These are phyloP conservation scores for Cichladusa arquata DNA, from an alignment of 2,113 vertebrate genomes.

Conservation along the genomic window DNA sequence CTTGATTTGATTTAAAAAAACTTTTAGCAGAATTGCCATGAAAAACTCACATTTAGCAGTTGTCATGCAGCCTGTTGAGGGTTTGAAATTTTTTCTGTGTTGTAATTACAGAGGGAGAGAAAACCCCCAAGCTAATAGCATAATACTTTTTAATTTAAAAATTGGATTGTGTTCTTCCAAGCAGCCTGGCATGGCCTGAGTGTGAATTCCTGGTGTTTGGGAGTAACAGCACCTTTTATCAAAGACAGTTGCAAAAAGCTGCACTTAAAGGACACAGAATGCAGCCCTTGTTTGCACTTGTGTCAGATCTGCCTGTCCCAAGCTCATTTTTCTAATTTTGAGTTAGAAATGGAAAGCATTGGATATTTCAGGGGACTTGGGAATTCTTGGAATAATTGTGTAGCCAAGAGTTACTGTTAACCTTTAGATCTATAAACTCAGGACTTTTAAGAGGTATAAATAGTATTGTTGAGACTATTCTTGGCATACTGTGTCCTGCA, in stretches of 20 bases:
- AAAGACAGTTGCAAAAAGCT: neutral
- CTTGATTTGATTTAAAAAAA: neutral
- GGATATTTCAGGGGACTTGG: neutral
- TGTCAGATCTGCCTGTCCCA: neutral
- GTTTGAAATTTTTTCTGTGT: neutral
- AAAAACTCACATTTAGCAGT: neutral
- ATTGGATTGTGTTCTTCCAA: neutral
- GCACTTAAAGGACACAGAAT: neutral
- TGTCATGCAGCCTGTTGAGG: neutral
- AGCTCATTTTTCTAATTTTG: neutral
- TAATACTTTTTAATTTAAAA: neutral
- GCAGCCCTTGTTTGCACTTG: neutral
- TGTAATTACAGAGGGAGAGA: neutral
- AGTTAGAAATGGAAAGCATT: neutral
- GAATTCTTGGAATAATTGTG: constrained; percentile 8
- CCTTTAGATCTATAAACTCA: constrained; percentile 5
- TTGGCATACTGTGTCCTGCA: neutral
- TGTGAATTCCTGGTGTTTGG: neutral
- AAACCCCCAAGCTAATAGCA: neutral
- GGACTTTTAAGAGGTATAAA: constrained; percentile 33
- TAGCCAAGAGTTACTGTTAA: neutral
- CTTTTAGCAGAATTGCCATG: neutral
- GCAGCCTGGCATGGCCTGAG: neutral
- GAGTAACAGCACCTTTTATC: neutral
- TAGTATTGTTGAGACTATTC: constrained; percentile 35